Base-by-base conservation (phyloP, 2,888 invertebrate genomes). In the Hymenopus coronatus region DNA sequence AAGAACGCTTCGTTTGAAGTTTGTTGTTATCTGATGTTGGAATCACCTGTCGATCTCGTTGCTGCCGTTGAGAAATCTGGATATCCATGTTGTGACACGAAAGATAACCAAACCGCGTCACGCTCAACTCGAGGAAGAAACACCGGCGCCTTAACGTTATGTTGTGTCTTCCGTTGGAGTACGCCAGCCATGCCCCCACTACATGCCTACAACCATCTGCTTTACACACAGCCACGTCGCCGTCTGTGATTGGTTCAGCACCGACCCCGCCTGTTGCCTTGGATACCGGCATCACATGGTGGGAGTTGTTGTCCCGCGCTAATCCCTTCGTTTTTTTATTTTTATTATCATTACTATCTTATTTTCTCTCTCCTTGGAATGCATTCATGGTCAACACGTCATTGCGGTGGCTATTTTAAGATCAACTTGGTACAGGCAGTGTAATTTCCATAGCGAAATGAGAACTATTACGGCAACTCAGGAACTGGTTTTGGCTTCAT, bases 231-330 rank as follows among this genome's bases (percentile, higher is more conserved):
- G 85, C 83, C 88, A 88, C 88, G 88, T 88, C 84, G 27, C 83
- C 70, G 33, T 81, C 15, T 30, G 70, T 85, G 81, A 88, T 88
- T 88, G 88, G 88, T 81, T 20, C 81, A 46, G 15, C 15, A 2
- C 4, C 82, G 88, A 70, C 88, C 84, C 84, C 81, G 88, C 88
- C 84, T 88, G 88, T 88, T 88, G 88, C 88, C 54, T 70, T 70
- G 54, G 54, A 20, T 20, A 70, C 54, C 54, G 54, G 54, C 54
- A 15, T 70, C 54, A 70, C 25, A 70, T 70, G 54, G 54, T 25
- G 54, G 54, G 15, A 25, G 54, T 15, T 70, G 40, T 9, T 40
- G 54, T 70, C 54, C 54, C 54, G 25, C 25, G 54, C 54, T 70
- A 20, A 25, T 70, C 54, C 25, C 54, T 70, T 70, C 3, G 25